Evolutionary conservation across 2,113 vertebrate genomes (phyloP).

Genomic region (Sturnus vulgaris): DNA sequence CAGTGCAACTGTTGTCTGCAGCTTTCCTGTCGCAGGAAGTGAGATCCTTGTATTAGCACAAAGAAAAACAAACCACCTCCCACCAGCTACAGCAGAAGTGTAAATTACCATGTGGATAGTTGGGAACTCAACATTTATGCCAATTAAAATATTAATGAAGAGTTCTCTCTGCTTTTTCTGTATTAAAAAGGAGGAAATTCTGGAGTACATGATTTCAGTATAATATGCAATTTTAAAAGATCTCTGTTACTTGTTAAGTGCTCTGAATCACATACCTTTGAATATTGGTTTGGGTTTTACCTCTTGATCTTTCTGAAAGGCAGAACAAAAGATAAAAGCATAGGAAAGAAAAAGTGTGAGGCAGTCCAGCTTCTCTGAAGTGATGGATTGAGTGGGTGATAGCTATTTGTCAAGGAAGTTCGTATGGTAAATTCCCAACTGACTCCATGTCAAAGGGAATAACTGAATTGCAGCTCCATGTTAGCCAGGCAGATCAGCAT

Average conservation of each 20-base stretch:
- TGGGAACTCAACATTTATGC: background rate
- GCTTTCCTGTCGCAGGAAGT: background rate
- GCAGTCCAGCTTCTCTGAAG: background rate
- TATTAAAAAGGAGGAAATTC: background rate
- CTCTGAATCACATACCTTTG: background rate
- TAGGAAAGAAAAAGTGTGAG: background rate
- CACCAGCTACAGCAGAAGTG: background rate
- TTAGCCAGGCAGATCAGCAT: background rate
- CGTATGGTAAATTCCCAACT: constrained; percentile 13
- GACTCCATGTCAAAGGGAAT: constrained; percentile 21
- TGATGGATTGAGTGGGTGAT: constrained; percentile 20
- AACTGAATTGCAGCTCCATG: background rate
- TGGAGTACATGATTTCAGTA: background rate
- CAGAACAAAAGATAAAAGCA: constrained; percentile 18
- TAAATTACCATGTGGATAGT: constrained; percentile 34
- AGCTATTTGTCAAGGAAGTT: constrained; percentile 50
- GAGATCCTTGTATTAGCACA: constrained; percentile 33
- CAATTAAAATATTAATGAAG: constrained; percentile 55
- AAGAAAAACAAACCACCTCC: constrained; percentile 43
- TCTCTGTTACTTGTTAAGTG: background rate
- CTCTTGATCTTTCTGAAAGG: background rate
- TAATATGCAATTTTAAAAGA: background rate
- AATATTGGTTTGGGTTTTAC: background rate
- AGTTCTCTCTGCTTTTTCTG: background rate
- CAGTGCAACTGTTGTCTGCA: background rate